These are phyloP conservation scores for Temnothorax rugatulus DNA, from an alignment of 2,888 invertebrate genomes.

Conservation along the genomic window DNA sequence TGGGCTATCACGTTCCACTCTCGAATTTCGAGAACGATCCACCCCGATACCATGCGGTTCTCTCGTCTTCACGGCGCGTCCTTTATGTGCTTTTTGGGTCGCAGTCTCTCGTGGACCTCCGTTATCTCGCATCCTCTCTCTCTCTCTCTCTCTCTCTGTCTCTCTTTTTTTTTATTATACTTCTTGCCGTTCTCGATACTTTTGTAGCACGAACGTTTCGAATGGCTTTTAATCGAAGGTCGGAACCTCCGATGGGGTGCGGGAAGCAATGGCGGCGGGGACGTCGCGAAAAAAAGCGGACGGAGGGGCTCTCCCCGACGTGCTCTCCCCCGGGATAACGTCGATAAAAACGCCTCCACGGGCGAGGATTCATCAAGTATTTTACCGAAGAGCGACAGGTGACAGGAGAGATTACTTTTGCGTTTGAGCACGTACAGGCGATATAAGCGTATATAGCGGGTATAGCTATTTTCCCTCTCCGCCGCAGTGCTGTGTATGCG, in stretches of 20 bases:
- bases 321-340: slow-evolving; percentile 59
- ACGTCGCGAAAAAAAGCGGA: slow-evolving; percentile 37
- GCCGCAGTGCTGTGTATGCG: slow-evolving; percentile 6
- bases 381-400: slow-evolving; percentile 72
- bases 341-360: slow-evolving; percentile 71
- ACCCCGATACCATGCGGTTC: slow-evolving; percentile 34
- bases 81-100: slow-evolving; percentile 37
- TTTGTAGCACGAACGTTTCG: slow-evolving; percentile 35
- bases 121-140: slow-evolving; percentile 11
- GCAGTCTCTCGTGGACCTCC: slow-evolving; percentile 5
- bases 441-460: slow-evolving; percentile 32
- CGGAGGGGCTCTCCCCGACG: not conserved
- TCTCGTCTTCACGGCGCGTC: slow-evolving; percentile 31
- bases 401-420: slow-evolving; percentile 76
- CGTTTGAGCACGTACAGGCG: slow-evolving; percentile 60
- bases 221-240: slow-evolving; percentile 75
- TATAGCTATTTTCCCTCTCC: slow-evolving; percentile 35
- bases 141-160: not conserved
- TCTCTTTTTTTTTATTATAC: slow-evolving; percentile 2
- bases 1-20: slow-evolving; percentile 44
- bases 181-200: slow-evolving; percentile 45
- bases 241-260: slow-evolving; percentile 61
- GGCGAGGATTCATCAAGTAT: slow-evolving; percentile 71
- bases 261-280: slow-evolving; percentile 38
- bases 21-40: slow-evolving; percentile 53